Conservation (phyloP, 2,113 vertebrate species). For the Laticauda colubrina region DNA sequence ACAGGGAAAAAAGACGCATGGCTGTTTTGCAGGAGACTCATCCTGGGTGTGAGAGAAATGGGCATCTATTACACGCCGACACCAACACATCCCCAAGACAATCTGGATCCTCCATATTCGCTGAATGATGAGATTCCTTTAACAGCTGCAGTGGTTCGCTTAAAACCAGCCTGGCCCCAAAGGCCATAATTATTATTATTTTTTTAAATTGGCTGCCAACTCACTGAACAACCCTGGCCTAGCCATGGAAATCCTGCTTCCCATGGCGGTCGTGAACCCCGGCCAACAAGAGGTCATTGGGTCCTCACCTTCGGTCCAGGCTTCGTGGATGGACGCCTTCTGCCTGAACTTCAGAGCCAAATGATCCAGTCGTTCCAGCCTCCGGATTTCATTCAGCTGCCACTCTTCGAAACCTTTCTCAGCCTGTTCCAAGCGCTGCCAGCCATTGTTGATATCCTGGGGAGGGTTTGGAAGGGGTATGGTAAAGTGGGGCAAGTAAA, state of each 20-base stretch:
- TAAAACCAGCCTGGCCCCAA: no score
- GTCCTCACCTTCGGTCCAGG: constrained; percentile 87
- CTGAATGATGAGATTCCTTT: neutral
- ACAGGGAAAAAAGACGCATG: no score
- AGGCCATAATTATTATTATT: no score
- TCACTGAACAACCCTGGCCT: no score
- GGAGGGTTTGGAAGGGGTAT: fast-evolving
- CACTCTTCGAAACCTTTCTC: constrained; percentile 95
- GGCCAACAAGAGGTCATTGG: neutral
- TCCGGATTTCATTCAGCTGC: constrained; percentile 89
- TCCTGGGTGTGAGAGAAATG: neutral
- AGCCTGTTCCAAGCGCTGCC: constrained; percentile 89
- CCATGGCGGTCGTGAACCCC: no score
- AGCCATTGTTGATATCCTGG: constrained; percentile 88
- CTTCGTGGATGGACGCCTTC: constrained; percentile 90
- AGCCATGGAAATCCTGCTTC: no score
- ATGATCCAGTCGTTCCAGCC: constrained; percentile 90
- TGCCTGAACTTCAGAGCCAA: constrained; percentile 92
- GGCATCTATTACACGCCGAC: no score
- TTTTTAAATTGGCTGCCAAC: no score
- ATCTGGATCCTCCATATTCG: neutral
- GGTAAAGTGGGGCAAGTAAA: neutral
- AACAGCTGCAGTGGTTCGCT: neutral
- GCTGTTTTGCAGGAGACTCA: neutral
- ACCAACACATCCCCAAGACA: neutral